Evolutionary conservation across 2,113 vertebrate genomes (phyloP).

Genomic region (Rhinopithecus roxellana): DNA sequence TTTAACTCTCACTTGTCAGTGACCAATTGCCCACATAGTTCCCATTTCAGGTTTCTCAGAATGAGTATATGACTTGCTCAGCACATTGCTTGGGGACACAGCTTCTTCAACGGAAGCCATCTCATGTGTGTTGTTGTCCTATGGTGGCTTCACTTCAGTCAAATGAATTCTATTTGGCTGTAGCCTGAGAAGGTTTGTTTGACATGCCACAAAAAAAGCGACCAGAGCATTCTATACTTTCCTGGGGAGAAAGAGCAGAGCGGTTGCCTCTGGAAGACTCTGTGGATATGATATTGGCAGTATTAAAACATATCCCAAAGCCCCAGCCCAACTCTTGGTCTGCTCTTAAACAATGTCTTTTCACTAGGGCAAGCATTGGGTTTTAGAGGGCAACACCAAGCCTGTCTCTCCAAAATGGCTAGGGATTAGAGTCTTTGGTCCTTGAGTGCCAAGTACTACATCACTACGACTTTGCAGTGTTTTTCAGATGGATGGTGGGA

Average conservation of each 20-base stretch:
- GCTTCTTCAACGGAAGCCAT: background rate
- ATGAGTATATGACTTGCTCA: background rate
- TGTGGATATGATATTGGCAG: background rate
- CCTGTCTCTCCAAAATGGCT: background rate
- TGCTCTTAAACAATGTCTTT: too few relatives aligned
- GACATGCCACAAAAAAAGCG: too few relatives aligned
- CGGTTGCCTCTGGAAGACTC: background rate
- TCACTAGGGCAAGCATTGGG: too few relatives aligned
- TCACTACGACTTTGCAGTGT: background rate
- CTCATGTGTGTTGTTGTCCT: background rate
- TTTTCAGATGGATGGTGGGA: background rate
- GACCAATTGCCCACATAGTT: background rate
- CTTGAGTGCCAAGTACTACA: background rate
- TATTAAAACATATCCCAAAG: background rate
- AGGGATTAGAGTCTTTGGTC: background rate
- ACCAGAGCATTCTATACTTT: too few relatives aligned
- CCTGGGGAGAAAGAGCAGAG: background rate
- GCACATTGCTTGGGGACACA: background rate
- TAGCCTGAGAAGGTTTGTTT: background rate
- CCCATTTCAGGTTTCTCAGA: background rate
- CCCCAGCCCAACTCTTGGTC: too few relatives aligned
- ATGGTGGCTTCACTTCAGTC: background rate
- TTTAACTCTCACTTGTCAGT: background rate
- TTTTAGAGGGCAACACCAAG: too few relatives aligned
- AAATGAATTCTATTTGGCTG: background rate